Conservation (phyloP, 2,113 vertebrate genomes). For the Heterocephalus glaber region DNA sequence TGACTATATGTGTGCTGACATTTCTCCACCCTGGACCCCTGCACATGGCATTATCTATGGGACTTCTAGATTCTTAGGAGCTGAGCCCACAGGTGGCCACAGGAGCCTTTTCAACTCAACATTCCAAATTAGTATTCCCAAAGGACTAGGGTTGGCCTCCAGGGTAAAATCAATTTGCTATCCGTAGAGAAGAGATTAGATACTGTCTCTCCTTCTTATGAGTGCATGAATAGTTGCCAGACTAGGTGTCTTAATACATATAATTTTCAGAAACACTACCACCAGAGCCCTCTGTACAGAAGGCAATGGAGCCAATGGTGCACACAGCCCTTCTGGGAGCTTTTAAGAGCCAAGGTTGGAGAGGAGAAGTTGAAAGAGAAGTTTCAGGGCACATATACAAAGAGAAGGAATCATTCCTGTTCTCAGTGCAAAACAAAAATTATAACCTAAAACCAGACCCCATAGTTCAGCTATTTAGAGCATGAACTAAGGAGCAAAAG, state of each 20-base stretch:
- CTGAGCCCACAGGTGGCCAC: neutral
- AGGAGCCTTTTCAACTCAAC: neutral
- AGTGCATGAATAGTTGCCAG: neutral
- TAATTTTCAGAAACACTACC: neutral
- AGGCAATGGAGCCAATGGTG: fast-evolving
- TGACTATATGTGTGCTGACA: neutral
- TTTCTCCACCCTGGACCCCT: neutral
- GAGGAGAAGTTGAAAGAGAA: neutral
- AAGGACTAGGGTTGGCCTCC: neutral
- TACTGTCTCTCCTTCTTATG: neutral
- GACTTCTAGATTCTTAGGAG: neutral
- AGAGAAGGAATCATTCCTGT: neutral
- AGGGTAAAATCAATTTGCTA: neutral
- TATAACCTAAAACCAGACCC: constrained; percentile 57
- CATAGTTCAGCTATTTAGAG: constrained; percentile 72
- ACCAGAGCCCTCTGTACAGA: neutral
- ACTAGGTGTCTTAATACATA: neutral
- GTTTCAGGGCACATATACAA: neutral
- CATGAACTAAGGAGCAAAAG: constrained; percentile 52
- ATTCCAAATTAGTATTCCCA: neutral
- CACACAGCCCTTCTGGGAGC: fast-evolving
- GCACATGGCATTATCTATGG: neutral
- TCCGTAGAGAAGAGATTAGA: neutral
- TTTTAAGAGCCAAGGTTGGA: neutral
- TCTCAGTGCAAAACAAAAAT: constrained; percentile 63